Base-by-base conservation (phyloP, 2,888 invertebrate species). In the Deilephila porcellus region DNA sequence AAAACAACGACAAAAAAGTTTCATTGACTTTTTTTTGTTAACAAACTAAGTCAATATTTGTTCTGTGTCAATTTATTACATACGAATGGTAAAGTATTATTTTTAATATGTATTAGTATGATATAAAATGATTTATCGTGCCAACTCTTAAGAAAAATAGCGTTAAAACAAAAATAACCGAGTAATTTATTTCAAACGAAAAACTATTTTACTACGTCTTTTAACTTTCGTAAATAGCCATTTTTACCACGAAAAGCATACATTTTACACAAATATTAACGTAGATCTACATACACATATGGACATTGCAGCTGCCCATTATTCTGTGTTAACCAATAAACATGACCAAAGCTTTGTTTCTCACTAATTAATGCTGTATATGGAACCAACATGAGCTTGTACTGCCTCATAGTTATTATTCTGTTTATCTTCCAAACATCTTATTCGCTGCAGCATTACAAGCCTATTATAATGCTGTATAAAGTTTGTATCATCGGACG, bases 251-350 rank as follows among this genome's bases (percentile, higher is more conserved):
- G 14, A 17, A 32, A 60, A 29, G 29, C 60, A 60, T 29, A 60
- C 34, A 3, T 29, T 5, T 62, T 29, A 19, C 17, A 5, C 17
- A 29, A 62, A 62, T 60, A 25, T 62, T 19, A 17, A 62, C 6
- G 29, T 62, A 11, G 45, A 64, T 64, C 20, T 45, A 64, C 45
- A 64, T 52, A 67, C 64, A 67, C 52, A 52, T 45, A 67, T 67
- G 52, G 29, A 6, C 45, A 52, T 52, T 45, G 3, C 20, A 52
- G 4, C 25, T 52, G 25, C 1, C 52, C 14, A 67, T 67, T 52
- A 25, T 17, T 67, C 52, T 52, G 52, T 17, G 20, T 45, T 67
- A 52, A 17, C 52, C 64, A 67, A 67, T 67, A 45, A 45, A 64
- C 32, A 45, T 63, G 37, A 63, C 34, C 63, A 37, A 64, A 64